A percentile compares a stretch with the other conserved stretches of the same genome.
Conservation (phyloP, 2,113 vertebrate species). For the Melospiza georgiana region DNA sequence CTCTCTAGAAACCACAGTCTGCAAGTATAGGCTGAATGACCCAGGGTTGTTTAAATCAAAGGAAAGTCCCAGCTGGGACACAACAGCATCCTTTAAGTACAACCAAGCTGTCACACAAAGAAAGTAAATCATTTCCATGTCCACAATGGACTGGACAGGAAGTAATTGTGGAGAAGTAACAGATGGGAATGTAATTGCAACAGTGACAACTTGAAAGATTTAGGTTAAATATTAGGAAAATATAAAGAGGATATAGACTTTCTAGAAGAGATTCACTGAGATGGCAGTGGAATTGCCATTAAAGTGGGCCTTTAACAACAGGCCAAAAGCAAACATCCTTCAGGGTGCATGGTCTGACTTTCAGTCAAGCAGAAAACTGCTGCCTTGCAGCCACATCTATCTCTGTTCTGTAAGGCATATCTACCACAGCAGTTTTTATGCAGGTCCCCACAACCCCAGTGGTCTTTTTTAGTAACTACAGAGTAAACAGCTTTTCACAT, state of each 20-base stretch:
- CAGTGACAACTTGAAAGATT: conserved; percentile 3
- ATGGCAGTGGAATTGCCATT: neutral
- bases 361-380: neutral
- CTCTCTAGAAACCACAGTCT: neutral
- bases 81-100: neutral
- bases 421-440: neutral
- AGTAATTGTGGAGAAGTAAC: neutral
- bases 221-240: conserved; percentile 18
- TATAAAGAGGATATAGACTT: neutral
- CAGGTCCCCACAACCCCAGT: neutral
- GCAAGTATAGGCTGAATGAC: neutral
- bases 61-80: neutral
- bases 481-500: neutral
- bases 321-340: neutral
- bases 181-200: neutral
- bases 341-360: neutral
- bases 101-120: neutral
- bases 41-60: neutral
- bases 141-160: neutral
- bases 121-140: neutral
- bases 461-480: neutral
- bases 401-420: neutral
- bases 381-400: neutral
- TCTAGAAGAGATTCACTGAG: neutral
- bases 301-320: conserved; percentile 6